phyloP scores from a whole-genome alignment of 2,797 vertebrate species.

The Glyptemys insculpta region DNA sequence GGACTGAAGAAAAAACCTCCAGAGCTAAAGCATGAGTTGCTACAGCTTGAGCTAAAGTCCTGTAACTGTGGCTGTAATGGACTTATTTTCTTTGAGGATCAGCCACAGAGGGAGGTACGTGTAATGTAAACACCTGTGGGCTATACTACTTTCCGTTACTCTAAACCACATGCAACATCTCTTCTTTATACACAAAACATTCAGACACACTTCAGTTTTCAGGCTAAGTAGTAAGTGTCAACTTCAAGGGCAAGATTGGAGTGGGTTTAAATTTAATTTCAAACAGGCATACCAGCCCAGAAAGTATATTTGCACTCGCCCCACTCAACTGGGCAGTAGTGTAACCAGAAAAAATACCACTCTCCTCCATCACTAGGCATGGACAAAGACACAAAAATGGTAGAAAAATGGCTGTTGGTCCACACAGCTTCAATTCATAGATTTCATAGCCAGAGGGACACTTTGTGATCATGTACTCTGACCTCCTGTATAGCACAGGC shows the following conservation, averaged over 20 bases:
- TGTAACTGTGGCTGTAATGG: rapidly evolving
- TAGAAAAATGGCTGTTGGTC: background rate
- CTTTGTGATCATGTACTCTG: background rate
- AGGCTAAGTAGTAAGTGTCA: background rate
- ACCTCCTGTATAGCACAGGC: background rate
- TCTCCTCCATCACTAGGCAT: background rate
- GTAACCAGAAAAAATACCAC: background rate
- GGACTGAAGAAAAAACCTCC: background rate
- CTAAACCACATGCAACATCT: background rate
- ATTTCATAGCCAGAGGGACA: background rate
- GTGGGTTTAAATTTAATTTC: background rate
- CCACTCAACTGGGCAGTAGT: background rate
- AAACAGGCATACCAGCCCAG: background rate
- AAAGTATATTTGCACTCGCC: background rate
- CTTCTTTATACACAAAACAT: background rate
- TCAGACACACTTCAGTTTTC: background rate
- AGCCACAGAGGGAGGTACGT: background rate
- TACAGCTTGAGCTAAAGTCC: background rate
- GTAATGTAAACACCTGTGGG: background rate
- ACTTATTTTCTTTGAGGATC: background rate
- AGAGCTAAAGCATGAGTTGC: background rate
- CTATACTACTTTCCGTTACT: background rate
- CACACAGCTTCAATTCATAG: background rate
- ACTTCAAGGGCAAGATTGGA: background rate
- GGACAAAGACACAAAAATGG: background rate